Percentiles rank a stretch among this genome's conserved stretches.
These are phyloP conservation scores for Entomyzon cyanotis DNA, from an alignment of 2,113 vertebrate genomes.

Conservation along the genomic window DNA sequence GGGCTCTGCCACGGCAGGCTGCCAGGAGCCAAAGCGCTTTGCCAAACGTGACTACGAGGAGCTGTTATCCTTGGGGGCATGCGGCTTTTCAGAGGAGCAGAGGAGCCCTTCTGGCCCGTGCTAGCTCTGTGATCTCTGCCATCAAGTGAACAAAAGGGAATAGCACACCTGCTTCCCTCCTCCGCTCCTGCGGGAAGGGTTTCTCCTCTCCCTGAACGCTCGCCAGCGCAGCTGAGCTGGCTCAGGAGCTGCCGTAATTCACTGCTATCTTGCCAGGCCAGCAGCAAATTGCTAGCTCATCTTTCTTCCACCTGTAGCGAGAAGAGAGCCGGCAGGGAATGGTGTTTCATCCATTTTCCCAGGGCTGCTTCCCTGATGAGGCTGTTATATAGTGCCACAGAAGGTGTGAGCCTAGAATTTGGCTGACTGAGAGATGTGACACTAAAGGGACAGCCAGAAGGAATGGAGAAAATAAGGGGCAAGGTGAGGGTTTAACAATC, in stretches of 20 bases:
- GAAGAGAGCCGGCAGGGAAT: neutral
- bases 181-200: neutral
- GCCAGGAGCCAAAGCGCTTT: neutral
- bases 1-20: neutral
- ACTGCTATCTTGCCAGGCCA: slow-evolving; percentile 38
- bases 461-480: neutral
- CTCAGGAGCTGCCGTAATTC: slow-evolving; percentile 46
- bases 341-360: slow-evolving; percentile 9
- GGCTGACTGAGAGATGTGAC: neutral
- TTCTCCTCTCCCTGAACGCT: slow-evolving; percentile 27
- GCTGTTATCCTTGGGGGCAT: neutral
- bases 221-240: slow-evolving; percentile 52
- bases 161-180: slow-evolving; percentile 44
- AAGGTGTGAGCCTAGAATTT: neutral
- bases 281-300: slow-evolving; percentile 58
- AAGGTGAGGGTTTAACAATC: neutral
- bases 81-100: neutral
- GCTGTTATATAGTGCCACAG: neutral
- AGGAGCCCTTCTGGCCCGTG: neutral
- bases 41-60: neutral
- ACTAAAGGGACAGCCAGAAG: neutral
- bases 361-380: neutral
- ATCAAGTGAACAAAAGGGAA: slow-evolving; percentile 10
- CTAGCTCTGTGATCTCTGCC: neutral
- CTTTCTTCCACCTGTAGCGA: slow-evolving; percentile 57